phyloP scores from a whole-genome alignment of 2,888 invertebrate genomes.

The Lordiphosa andalusiaca region DNA sequence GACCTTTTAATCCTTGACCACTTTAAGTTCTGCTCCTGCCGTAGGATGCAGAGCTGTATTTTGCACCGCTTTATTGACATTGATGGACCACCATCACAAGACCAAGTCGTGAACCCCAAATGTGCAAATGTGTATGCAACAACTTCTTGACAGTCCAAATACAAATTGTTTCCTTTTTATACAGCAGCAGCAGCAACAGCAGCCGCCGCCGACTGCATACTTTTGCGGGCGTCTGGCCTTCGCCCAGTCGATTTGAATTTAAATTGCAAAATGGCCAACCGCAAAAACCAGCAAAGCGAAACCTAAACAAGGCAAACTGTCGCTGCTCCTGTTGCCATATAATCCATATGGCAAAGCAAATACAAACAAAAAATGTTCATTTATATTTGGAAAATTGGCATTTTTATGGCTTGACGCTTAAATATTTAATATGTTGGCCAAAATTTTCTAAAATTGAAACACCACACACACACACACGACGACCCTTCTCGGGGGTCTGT shows the following conservation, averaged over 20 bases:
- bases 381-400: constrained; percentile 46
- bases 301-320: neutral
- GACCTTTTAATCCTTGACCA: too few species aligned
- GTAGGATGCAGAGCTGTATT: too few species aligned
- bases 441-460: constrained; percentile 36
- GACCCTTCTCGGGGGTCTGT: constrained; percentile 8
- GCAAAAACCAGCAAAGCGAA: constrained; percentile 4
- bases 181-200: too few species aligned
- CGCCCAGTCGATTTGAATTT: constrained; percentile 19
- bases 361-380: constrained; percentile 12
- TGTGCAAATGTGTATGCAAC: constrained; percentile 40
- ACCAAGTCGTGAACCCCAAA: neutral
- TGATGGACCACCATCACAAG: constrained; percentile 4
- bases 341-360: constrained; percentile 10
- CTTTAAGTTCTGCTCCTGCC: too few species aligned
- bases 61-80: neutral
- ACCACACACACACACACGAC: constrained; percentile 22
- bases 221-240: neutral
- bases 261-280: constrained; percentile 28
- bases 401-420: constrained; percentile 45
- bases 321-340: constrained; percentile 14
- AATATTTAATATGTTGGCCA: constrained; percentile 57
- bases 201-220: constrained; percentile 6
- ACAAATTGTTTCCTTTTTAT: constrained; percentile 32
- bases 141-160: constrained; percentile 27